Percentiles rank a stretch among this genome's conserved stretches.
phyloP scores from a whole-genome alignment of 2,888 invertebrate species.

The Xanthorhoe designata region DNA sequence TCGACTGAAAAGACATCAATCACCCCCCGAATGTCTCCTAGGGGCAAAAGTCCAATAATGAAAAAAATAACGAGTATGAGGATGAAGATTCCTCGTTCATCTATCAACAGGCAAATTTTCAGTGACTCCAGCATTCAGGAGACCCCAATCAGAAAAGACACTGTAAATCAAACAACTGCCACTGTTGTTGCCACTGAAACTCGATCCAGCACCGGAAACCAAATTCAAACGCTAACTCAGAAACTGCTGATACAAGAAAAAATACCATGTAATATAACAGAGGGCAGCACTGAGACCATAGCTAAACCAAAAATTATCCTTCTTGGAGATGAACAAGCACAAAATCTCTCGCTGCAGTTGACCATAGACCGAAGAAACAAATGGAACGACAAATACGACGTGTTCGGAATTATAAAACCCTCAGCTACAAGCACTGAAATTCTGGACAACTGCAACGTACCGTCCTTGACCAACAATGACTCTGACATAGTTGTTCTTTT shows the following conservation, averaged over 20 bases:
- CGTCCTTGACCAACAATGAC: not conserved
- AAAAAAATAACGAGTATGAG: constrained; percentile 5
- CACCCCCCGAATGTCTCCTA: not conserved
- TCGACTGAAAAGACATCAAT: not conserved
- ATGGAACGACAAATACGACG: constrained; percentile 9
- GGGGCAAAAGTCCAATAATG: not conserved
- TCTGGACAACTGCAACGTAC: not conserved
- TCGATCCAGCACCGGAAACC: too few species aligned
- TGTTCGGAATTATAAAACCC: constrained; percentile 2
- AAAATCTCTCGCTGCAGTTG: constrained; percentile 2
- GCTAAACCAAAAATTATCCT: not conserved
- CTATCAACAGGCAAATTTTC: not conserved
- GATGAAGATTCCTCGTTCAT: not conserved
- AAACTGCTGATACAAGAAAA: not conserved
- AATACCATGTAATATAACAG: not conserved
- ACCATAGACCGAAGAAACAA: not conserved
- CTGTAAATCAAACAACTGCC: not conserved
- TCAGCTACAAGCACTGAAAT: constrained; percentile 6
- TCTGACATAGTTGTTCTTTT: not conserved
- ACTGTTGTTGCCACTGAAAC: too few species aligned
- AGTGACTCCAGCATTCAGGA: not conserved
- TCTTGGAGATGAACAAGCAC: constrained; percentile 1
- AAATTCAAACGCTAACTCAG: not conserved
- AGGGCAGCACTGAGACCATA: not conserved
- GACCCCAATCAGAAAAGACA: not conserved